Base-by-base conservation (phyloP, 2,888 invertebrate species). In the Tipula unca region DNA sequence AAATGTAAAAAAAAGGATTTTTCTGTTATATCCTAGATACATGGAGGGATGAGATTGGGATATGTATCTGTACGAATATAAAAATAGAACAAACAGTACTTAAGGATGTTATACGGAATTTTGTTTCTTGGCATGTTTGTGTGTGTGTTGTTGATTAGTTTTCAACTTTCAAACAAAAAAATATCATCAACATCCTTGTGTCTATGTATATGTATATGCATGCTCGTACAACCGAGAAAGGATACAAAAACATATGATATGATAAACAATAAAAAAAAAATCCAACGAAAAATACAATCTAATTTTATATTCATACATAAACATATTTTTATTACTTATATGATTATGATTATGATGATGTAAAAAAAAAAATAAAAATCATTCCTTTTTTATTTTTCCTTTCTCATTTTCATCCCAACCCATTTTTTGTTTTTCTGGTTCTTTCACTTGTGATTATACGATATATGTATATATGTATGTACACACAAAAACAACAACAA, bases 141-240 rank as follows among this genome's bases (percentile, higher is more conserved):
- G n/a, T n/a, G n/a, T n/a, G n/a, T 69, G 69, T 69, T 69, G 69
- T 69, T 69, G 69, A 69, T 69, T 69, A 69, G 69, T 69, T 69
- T 69, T 69, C 69, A 69, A 69, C 69, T 69, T 25, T 25, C 69
- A 69, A 48, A 20, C 69, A 69, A 25, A 48, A n/a, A 69, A 69
- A 69, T 69, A 25, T 25, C 25, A 69, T 69, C 69, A 69, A 69
- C 69, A 69, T 48, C 17, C 48, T 48, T 48, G 48, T 48, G n/a
- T n/a, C n/a, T 48, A 48, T 8, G 13, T 48, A 48, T 48, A 48
- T 48, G 48, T 17, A 48, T 48, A 39, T 39, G 39, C 17, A n/a
- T 48, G 35, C 35, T 35, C 35, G 35, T 39, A 25, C 69, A 69
- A 69, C 69, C 25, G 69, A 69, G 25, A 69, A 69, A 69, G 69